Evolutionary conservation across 2,888 invertebrate species (phyloP).

Genomic region (Dryobota labecula): DNA sequence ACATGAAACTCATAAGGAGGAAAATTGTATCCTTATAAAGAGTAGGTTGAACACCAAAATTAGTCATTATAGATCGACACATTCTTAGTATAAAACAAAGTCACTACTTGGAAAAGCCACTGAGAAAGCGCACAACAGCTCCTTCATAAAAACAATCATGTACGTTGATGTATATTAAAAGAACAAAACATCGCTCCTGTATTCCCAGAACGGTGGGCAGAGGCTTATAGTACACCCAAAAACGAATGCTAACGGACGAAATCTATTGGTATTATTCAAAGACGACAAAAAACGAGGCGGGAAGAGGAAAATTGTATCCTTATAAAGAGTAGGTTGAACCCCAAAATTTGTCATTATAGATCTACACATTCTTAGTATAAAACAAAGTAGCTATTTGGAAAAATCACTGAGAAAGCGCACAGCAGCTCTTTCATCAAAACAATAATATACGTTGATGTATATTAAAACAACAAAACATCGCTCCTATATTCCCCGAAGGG

Average conservation of each 20-base stretch:
- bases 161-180: background rate
- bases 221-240: background rate
- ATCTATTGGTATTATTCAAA: background rate
- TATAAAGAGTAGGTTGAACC: background rate
- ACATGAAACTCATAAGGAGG: background rate
- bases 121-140: background rate
- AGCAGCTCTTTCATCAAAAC: background rate
- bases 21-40: background rate
- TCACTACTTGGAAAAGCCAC: constrained; percentile 4
- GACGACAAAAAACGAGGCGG: no score
- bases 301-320: background rate
- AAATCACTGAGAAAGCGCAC: background rate
- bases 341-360: background rate
- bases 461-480: background rate
- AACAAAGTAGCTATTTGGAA: constrained; percentile 1
- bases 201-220: background rate
- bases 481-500: no score
- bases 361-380: background rate
- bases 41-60: background rate
- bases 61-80: background rate
- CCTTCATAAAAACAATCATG: background rate
- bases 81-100: background rate
- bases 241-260: background rate
- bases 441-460: background rate
- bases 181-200: background rate